Evolutionary conservation across 2,113 vertebrate genomes (phyloP), one percentile per base, ranked within the genome.

Genomic region (Sorex fumeus): DNA sequence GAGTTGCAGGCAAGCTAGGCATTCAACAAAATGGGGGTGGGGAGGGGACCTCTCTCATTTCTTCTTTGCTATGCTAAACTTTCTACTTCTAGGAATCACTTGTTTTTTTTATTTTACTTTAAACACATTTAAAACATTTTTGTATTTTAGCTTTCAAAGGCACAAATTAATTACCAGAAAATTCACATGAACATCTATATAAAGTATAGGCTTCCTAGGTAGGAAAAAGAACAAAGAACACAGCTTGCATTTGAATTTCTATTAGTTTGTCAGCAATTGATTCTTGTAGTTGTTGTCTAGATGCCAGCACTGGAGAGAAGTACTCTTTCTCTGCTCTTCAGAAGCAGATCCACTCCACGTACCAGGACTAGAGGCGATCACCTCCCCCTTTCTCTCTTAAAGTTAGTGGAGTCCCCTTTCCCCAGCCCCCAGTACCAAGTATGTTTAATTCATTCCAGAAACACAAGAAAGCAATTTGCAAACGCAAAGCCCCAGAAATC

Each of bases 21-120:
- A 95, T 98, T 98, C 98, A 98, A 98, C 97, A 97, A 98, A 98
- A 97, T 98, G 98, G 97, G 98, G 98, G 98, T 97, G 97, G 97
- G 91, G 94, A 77, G n/a, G 88, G 94, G 83, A 79, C 86, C 95
- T 88, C 95, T 98, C 98, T 97, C 98, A 97, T 98, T 97, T 97
- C 97, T 98, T 97, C 96, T 97, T 97, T 96, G 97, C 97, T 97
- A 86, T 90, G 94, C 96, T 93, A 97, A 95, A 95, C 96, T 97
- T 96, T 94, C 93, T 96, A 97, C 96, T 98, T 97, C 95, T 84
- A 97, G 96, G 96, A 97, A 97, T 98, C 96, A 96, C 94, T 96
- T 91, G 7, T 40, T 40, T 90, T 95, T 91, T 85, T 94, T 88
- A 95, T 91, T 96, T 96, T 97, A 95, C 92, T 95, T 97, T 96